Percentiles rank a stretch among this genome's conserved stretches.
phyloP scores from a whole-genome alignment of 2,797 vertebrate species.

The Parauchenoglanis ngamensis region DNA sequence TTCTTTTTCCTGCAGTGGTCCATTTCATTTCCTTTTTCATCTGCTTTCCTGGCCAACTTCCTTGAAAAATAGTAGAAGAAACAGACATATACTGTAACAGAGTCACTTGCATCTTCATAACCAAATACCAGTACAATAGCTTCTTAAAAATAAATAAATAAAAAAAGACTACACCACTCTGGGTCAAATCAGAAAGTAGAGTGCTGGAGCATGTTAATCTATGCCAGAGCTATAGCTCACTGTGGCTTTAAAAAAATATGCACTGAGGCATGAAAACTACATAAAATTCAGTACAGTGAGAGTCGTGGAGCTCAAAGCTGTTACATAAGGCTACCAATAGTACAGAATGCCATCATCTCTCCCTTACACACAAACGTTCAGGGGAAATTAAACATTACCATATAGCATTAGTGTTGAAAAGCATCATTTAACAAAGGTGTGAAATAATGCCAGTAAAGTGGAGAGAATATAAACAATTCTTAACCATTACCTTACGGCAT shows the following conservation, averaged over 20 bases:
- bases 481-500: neutral
- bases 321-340: neutral
- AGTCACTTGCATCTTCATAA: neutral
- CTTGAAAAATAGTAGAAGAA: constrained; percentile 60
- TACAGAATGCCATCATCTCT: neutral
- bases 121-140: neutral
- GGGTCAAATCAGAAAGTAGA: neutral
- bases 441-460: neutral
- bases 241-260: neutral
- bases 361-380: neutral
- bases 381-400: neutral
- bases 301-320: neutral
- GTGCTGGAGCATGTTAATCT: neutral
- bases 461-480: neutral
- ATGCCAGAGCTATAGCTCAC: neutral
- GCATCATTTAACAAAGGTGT: neutral
- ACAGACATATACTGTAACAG: neutral
- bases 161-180: neutral
- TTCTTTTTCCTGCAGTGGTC: neutral
- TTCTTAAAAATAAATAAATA: neutral
- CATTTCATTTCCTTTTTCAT: neutral
- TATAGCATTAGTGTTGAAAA: neutral
- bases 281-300: neutral
- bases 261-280: neutral
- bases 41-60: constrained; percentile 58